These are phyloP conservation scores for Apostichopus californicus DNA, from an alignment of 35 echinoderm and acorn worm genomes.

Conservation along the genomic window DNA sequence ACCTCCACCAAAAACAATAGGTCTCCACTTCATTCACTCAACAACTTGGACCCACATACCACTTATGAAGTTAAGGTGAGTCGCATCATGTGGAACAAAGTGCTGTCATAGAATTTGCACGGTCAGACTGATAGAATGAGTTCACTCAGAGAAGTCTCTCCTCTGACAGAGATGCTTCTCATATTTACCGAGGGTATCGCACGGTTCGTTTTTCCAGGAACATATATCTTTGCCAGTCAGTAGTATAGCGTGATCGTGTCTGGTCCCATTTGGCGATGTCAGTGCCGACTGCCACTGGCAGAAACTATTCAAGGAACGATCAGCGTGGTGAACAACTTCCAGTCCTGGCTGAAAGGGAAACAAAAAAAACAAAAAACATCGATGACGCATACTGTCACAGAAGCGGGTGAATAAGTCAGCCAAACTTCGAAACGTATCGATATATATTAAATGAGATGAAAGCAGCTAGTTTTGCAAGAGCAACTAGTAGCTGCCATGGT, in stretches of 20 bases:
- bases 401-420: too few species aligned
- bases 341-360: constrained; percentile 78
- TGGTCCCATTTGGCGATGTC: constrained; percentile 76
- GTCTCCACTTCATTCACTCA: neutral
- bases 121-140: too few species aligned
- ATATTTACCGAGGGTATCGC: constrained; percentile 92
- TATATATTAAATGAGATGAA: too few species aligned
- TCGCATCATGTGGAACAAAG: too few species aligned
- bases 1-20: neutral
- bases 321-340: constrained; percentile 89
- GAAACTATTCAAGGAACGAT: constrained; percentile 95
- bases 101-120: too few species aligned
- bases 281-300: constrained; percentile 98
- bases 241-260: constrained; percentile 95
- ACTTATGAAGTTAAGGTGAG: too few species aligned
- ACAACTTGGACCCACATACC: neutral
- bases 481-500: too few species aligned
- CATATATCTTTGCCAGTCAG: constrained; percentile 98
- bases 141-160: neutral
- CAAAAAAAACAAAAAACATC: neutral
- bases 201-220: constrained; percentile 99
- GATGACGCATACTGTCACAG: too few species aligned
- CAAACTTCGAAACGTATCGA: too few species aligned
- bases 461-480: too few species aligned
- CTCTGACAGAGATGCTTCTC: neutral